Percentiles rank a stretch among this genome's conserved stretches.
These are phyloP conservation scores for Platysternon megacephalum DNA, from an alignment of 2,113 vertebrate genomes.

Conservation along the genomic window DNA sequence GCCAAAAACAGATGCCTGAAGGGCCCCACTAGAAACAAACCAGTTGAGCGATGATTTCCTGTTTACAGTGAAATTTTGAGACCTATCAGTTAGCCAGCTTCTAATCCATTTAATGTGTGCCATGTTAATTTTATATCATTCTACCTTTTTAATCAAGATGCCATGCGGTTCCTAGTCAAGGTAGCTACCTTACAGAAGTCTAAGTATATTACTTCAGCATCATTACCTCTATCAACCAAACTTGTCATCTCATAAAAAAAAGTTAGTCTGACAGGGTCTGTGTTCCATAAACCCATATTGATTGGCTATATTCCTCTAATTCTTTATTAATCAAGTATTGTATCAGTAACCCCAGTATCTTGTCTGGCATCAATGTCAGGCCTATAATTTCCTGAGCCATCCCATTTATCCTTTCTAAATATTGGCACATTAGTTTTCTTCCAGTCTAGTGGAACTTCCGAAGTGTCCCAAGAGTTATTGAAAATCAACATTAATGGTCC, in stretches of 20 bases:
- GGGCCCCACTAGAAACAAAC: too few relatives aligned
- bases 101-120: not conserved
- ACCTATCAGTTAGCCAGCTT: not conserved
- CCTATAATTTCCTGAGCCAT: not conserved
- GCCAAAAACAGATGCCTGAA: too few relatives aligned
- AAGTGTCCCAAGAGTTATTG: not conserved
- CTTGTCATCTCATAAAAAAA: too few relatives aligned
- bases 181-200: not conserved
- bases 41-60: too few relatives aligned
- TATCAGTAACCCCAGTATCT: not conserved
- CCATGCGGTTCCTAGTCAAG: not conserved
- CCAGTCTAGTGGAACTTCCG: not conserved
- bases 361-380: not conserved
- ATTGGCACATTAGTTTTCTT: not conserved
- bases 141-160: not conserved
- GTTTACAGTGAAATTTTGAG: not conserved
- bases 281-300: not conserved
- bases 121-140: not conserved
- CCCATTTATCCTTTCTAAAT: not conserved
- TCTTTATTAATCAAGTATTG: not conserved
- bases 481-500: not conserved
- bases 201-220: not conserved
- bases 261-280: not conserved
- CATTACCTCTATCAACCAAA: not conserved
- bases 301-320: not conserved